Percentiles rank a stretch among this genome's conserved stretches.
Conservation (phyloP, 2,113 vertebrate species). For the Monarcha castaneiventris region DNA sequence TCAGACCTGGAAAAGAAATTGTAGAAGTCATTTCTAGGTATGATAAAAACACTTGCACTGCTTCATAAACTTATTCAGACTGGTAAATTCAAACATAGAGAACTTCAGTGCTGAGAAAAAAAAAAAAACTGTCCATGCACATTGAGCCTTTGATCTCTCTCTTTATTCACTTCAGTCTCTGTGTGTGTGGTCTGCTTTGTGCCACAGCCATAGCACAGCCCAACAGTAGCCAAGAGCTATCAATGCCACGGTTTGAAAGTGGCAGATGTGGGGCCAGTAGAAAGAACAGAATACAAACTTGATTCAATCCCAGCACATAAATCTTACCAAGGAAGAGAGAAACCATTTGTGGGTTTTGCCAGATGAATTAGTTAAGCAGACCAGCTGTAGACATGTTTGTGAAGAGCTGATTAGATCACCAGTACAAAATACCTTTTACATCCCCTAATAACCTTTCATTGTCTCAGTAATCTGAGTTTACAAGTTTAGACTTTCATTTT, state of each 20-base stretch:
- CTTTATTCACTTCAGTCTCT: not conserved
- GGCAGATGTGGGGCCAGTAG: not conserved
- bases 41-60: not conserved
- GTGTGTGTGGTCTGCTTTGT: not conserved
- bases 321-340: not conserved
- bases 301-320: not conserved
- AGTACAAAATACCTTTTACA: not conserved
- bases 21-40: not conserved
- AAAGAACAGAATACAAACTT: not conserved
- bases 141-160: not conserved
- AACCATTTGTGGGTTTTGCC: not conserved
- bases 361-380: not conserved
- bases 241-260: not conserved
- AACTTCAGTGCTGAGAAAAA: not conserved
- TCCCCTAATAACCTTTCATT: not conserved
- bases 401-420: not conserved
- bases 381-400: not conserved
- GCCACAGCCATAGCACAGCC: not conserved
- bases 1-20: not conserved
- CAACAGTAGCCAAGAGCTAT: not conserved
- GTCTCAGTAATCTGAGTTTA: not conserved
- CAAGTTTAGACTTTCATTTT: not conserved
- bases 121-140: accelerated
- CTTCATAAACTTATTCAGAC: not conserved
- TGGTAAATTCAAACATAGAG: not conserved